These are phyloP conservation scores for Enteromius anoplus DNA, from an alignment of 2,797 vertebrate species.

Conservation along the genomic window DNA sequence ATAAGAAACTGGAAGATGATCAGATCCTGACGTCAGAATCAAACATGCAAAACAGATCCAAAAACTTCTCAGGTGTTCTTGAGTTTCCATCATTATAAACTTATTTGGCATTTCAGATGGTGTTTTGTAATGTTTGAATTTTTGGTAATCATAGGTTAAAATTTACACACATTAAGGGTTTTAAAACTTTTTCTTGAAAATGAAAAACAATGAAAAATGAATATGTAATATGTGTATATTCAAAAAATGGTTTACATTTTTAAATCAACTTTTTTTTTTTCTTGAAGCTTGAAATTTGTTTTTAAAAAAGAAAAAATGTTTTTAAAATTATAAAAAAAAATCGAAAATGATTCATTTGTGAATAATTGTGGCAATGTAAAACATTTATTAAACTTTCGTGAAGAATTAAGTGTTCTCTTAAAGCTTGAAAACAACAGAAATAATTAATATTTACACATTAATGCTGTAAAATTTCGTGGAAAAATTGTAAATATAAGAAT, in stretches of 20 bases:
- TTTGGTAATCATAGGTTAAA: neutral
- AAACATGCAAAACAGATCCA: neutral
- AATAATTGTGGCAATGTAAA: neutral
- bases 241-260: neutral
- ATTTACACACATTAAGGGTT: neutral
- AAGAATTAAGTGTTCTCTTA: neutral
- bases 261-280: too few species aligned
- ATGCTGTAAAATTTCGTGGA: neutral
- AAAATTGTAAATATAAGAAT: neutral
- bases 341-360: neutral
- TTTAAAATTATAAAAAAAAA: neutral
- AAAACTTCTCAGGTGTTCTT: neutral
- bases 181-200: neutral
- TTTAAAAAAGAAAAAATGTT: too few species aligned
- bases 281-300: too few species aligned
- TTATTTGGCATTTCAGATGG: neutral
- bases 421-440: neutral
- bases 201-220: neutral
- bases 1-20: conserved; percentile 42
- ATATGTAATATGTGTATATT: neutral
- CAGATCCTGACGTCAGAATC: neutral
- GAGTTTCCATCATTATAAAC: neutral
- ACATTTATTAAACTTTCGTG: neutral
- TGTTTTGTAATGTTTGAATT: neutral
- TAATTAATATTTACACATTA: neutral